Evolutionary conservation across 2,888 invertebrate genomes (phyloP).

Genomic region (Phyllotreta striolata): DNA sequence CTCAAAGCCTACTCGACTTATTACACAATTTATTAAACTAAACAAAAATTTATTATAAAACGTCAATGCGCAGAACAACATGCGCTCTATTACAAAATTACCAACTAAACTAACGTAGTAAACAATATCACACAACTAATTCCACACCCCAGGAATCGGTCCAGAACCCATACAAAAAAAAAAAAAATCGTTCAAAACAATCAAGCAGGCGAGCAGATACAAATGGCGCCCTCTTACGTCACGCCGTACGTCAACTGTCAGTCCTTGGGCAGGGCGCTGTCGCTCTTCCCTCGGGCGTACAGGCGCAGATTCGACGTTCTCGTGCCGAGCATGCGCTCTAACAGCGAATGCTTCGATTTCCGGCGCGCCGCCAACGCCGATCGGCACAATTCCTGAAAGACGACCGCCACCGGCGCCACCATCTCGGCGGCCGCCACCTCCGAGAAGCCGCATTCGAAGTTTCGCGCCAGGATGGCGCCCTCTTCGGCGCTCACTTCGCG

Average conservation of each 20-base stretch:
- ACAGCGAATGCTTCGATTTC: conserved; percentile 83
- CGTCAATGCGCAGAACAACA: too few species aligned
- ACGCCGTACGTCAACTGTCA: conserved; percentile 54
- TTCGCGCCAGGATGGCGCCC: conserved; percentile 87
- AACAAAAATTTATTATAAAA: too few species aligned
- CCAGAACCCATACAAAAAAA: too few species aligned
- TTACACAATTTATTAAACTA: too few species aligned
- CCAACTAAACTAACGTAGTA: too few species aligned
- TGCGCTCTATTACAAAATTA: too few species aligned
- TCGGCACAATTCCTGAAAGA: conserved; percentile 83
- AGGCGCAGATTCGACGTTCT: conserved; percentile 73
- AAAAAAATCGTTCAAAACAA: neutral
- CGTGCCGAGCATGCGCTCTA: conserved; percentile 84
- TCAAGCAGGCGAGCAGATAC: neutral
- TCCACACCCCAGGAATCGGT: too few species aligned
- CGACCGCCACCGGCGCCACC: conserved; percentile 83
- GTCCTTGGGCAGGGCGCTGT: conserved; percentile 87
- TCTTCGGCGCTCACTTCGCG: conserved; percentile 88
- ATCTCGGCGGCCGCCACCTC: conserved; percentile 92
- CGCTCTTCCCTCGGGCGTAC: conserved; percentile 87
- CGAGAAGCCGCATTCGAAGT: conserved; percentile 86
- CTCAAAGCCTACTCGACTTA: too few species aligned
- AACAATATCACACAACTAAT: too few species aligned
- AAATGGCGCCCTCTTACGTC: neutral
- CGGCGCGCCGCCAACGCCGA: conserved; percentile 81